Base-by-base conservation (phyloP, 2,888 invertebrate species). In the Palloptera scutellata region DNA sequence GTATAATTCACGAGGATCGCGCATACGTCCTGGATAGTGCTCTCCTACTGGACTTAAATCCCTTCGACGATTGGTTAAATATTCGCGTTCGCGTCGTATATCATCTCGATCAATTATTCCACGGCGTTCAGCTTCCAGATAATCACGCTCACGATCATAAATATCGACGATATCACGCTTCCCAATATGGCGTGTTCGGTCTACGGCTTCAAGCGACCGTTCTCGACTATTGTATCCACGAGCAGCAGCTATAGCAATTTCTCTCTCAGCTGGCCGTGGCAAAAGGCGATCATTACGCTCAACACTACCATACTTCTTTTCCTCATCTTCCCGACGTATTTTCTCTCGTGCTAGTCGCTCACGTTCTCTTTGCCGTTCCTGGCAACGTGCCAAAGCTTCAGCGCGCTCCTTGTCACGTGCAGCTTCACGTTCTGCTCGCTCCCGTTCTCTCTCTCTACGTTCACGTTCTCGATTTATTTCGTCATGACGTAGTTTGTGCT, bases 311-410 rank as follows among this genome's bases (percentile, higher is more conserved):
- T 81, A 79, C 43, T 83, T 81, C 20, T 81, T 81, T 20, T 83
- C 84, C 45, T 83, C 83, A 45, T 82, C 83, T 67, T 86, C 88
- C 2, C 86, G 83, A 15, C 86, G 81, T 69, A 85, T 77, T 71
- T 87, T 84, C 72, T 89, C 84, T 15, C 83, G 77, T 1, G 84
- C 83, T 41, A 85, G 55, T 61, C 86, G 81, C 70, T 86, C 86
- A 11, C 87, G 85, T 72, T 88, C 91, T 64, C 89, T 84, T 73
- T 87, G 88, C 70, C 89, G 85, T 71, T 88, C 87, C 65, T 92
- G 81, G 63, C 91, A 91, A 71, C 92, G 86, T 1, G 90, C 90
- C 64, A 88, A 81, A 0, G 88, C 88, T 72, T 93, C 93, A 73
- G 88, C 88, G 1, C 89, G 85, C 75, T 89, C 89, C 74, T 89